Percentiles rank a stretch among this genome's conserved stretches.
phyloP scores from a whole-genome alignment of 2,113 vertebrate genomes.

The Pelecanus crispus region DNA sequence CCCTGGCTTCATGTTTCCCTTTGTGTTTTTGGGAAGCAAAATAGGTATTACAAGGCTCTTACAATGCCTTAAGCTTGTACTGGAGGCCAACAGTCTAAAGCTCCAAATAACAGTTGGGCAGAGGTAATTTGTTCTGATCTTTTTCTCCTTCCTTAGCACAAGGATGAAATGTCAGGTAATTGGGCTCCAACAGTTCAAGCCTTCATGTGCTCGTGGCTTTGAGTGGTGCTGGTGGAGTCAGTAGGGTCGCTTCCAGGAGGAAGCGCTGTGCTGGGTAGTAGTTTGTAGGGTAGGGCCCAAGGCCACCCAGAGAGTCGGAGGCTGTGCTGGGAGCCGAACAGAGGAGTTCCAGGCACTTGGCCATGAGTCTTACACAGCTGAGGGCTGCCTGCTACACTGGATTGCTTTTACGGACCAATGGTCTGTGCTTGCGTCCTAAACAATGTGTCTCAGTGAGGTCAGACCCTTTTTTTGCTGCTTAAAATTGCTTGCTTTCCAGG shows the following conservation, averaged over 20 bases:
- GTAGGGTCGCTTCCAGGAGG: neutral
- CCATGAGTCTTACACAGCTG: neutral
- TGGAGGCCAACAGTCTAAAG: neutral
- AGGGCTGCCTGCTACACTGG: neutral
- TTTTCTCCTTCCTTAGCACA: neutral
- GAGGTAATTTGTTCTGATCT: neutral
- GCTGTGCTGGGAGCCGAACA: neutral
- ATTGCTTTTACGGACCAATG: neutral
- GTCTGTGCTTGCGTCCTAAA: neutral
- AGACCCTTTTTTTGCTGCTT: neutral
- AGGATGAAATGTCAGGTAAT: neutral
- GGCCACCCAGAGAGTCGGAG: neutral
- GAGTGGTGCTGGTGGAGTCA: neutral
- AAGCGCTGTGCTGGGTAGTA: neutral
- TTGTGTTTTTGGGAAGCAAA: neutral
- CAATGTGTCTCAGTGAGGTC: neutral
- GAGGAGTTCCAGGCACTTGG: neutral
- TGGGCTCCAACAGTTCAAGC: neutral
- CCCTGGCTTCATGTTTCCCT: neutral
- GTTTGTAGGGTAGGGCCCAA: neutral
- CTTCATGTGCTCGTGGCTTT: fast-evolving
- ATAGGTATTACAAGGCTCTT: neutral
- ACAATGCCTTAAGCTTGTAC: neutral
- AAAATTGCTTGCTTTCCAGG: neutral
- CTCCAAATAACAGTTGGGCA: neutral